Conservation (phyloP, 35 echinoderm and acorn worm genomes). For the Ptychodera flava region DNA sequence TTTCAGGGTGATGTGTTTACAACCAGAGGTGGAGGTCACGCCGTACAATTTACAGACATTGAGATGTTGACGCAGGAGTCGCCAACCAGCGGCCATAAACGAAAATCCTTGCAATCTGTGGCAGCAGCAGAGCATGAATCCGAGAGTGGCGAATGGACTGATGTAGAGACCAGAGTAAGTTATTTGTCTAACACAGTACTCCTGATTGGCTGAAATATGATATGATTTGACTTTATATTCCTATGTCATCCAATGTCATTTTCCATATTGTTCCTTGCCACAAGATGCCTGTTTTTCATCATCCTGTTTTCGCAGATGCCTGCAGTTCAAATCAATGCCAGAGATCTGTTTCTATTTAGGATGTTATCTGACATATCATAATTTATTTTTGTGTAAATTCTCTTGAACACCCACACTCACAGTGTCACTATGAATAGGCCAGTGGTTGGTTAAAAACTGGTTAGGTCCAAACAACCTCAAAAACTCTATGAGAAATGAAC, state of each 20-base stretch:
- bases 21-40: slow-evolving; percentile 76
- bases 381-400: too few relatives aligned
- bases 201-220: neutral
- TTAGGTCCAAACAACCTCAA: too few relatives aligned
- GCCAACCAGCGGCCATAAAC: slow-evolving; percentile 11
- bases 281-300: neutral
- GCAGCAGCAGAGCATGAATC: slow-evolving; percentile 45
- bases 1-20: slow-evolving; percentile 90
- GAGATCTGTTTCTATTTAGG: neutral
- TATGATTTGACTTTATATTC: neutral
- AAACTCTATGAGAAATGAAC: too few relatives aligned
- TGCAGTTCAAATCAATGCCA: neutral
- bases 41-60: slow-evolving; percentile 91
- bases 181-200: neutral
- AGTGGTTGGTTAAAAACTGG: too few relatives aligned
- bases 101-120: slow-evolving; percentile 25
- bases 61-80: slow-evolving; percentile 55
- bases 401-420: too few relatives aligned
- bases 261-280: neutral
- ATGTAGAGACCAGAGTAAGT: slow-evolving; percentile 83
- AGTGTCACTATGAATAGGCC: too few relatives aligned
- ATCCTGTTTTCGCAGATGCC: neutral
- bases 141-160: slow-evolving; percentile 64
- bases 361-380: too few relatives aligned
- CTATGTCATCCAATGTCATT: neutral